phyloP scores from a whole-genome alignment of 1,140 invertebrate genomes.

The Pseudomyrmex pallidus region DNA sequence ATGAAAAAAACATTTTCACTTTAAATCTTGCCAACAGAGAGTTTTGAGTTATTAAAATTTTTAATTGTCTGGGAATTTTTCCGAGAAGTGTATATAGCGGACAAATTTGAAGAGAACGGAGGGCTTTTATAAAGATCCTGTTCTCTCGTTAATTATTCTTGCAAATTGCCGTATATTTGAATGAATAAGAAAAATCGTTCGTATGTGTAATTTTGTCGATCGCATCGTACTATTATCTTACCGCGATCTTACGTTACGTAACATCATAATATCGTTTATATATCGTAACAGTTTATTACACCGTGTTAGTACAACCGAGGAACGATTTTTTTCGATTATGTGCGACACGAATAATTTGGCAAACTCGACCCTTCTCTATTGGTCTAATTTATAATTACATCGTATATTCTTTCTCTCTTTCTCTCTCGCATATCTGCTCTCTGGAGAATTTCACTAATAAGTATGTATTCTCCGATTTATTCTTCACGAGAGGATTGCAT shows the following conservation, averaged over 20 bases:
- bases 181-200: slow-evolving; percentile 1
- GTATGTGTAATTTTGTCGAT: slow-evolving; percentile 1
- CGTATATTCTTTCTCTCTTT: too few relatives aligned
- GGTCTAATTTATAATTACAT: too few relatives aligned
- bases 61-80: neutral
- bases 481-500: too few relatives aligned
- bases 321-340: neutral
- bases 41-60: slow-evolving; percentile 21
- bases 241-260: neutral
- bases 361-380: neutral
- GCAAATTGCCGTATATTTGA: too few relatives aligned
- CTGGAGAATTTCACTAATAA: too few relatives aligned
- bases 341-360: neutral
- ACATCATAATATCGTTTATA: neutral
- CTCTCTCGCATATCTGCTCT: too few relatives aligned
- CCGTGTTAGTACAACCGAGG: neutral
- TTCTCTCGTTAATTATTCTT: neutral
- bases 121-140: neutral
- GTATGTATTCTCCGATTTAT: neutral
- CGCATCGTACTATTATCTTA: neutral
- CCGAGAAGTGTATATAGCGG: neutral
- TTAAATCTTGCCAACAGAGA: neutral
- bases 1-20: neutral
- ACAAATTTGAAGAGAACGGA: slow-evolving; percentile 13
- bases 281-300: slow-evolving; percentile 20